Evolutionary conservation across 2,797 vertebrate genomes (phyloP).

Genomic region (Urophycis tenuis): DNA sequence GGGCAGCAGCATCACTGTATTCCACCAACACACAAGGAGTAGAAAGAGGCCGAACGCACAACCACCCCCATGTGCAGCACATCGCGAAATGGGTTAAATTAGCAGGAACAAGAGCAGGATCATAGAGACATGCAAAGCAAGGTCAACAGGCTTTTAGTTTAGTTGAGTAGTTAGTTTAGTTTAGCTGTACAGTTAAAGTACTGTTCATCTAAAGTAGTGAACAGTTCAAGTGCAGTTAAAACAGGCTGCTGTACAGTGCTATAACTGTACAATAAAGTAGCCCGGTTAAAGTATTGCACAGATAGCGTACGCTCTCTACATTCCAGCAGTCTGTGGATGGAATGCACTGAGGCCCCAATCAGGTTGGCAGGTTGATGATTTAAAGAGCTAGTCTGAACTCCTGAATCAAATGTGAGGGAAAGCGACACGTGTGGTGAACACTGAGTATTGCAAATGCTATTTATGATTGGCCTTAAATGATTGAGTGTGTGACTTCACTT

Average conservation of each 20-base stretch:
- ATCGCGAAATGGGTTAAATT: no score
- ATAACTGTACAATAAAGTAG: neutral
- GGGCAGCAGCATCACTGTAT: no score
- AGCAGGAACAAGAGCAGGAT: no score
- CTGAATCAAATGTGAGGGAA: neutral
- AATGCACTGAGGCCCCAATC: constrained; percentile 40
- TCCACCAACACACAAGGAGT: no score
- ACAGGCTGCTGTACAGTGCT: neutral
- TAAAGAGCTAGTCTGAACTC: neutral
- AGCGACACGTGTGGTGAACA: neutral
- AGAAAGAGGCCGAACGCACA: no score
- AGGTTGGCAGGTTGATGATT: constrained; percentile 9
- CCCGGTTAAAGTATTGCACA: neutral
- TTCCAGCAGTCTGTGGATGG: constrained; percentile 52
- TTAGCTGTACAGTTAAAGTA: no score
- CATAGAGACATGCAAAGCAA: no score
- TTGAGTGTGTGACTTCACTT: neutral
- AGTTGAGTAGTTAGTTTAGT: no score
- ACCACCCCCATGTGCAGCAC: no score
- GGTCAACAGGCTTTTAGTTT: no score
- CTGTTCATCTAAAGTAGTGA: no score
- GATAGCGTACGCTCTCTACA: constrained; percentile 28
- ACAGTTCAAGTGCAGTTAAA: neutral
- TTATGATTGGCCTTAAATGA: neutral
- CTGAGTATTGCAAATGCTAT: neutral